Conservation (phyloP, 2,888 invertebrate species). For the Homarus gammarus region DNA sequence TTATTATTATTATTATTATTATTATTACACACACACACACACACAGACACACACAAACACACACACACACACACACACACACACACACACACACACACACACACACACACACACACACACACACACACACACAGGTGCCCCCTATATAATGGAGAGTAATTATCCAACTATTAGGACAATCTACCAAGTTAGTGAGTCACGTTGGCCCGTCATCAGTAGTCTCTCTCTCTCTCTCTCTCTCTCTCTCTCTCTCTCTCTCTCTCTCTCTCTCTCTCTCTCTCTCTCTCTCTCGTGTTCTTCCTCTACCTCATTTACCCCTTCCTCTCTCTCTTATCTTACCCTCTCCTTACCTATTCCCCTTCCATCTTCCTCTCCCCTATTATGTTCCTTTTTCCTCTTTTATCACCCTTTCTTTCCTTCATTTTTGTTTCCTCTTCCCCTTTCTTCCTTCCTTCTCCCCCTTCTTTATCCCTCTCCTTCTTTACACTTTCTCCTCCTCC, state of each 20-base stretch:
- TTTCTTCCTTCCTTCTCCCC: background rate
- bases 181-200: conserved; percentile 2
- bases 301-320: background rate
- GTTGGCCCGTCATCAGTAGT: background rate
- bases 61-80: too few species aligned
- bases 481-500: background rate
- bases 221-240: background rate
- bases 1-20: too few species aligned
- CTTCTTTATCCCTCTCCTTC: background rate
- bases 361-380: background rate
- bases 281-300: too few species aligned
- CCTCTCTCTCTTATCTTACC: background rate
- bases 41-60: too few species aligned
- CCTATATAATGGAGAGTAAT: conserved; percentile 7
- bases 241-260: background rate
- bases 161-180: background rate
- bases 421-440: background rate
- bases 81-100: too few species aligned
- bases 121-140: background rate
- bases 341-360: background rate
- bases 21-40: too few species aligned
- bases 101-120: background rate
- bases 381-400: background rate
- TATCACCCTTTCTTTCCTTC: background rate
- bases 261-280: too few species aligned